A percentile compares a stretch with the other conserved stretches of the same genome.
phyloP scores from a whole-genome alignment of 2,888 invertebrate species.

The Seira sanloemensis region DNA sequence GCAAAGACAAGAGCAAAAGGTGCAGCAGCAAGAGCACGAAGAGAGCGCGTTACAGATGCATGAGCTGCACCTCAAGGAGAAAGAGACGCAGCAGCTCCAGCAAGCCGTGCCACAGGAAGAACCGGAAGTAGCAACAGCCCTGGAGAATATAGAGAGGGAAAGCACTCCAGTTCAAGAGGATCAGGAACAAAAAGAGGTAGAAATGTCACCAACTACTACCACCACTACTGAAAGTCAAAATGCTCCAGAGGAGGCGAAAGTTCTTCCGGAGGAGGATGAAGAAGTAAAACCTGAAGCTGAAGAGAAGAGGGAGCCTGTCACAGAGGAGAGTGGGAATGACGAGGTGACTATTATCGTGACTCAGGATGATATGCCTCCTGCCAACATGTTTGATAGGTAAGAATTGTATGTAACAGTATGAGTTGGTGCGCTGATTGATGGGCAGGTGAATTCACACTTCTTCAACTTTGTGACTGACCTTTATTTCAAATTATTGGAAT shows the following conservation, averaged over 20 bases:
- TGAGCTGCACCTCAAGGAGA: not conserved
- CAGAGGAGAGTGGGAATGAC: conserved; percentile 47
- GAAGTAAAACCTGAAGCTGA: conserved; percentile 19
- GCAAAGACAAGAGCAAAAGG: conserved; percentile 1
- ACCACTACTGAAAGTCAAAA: not conserved
- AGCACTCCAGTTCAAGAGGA: not conserved
- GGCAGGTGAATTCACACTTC: too few species aligned
- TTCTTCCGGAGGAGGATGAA: not conserved
- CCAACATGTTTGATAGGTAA: conserved; percentile 59
- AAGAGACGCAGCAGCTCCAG: not conserved
- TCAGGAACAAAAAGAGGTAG: not conserved
- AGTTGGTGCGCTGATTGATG: too few species aligned
- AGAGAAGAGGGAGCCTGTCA: conserved; percentile 36
- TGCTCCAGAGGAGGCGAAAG: not conserved
- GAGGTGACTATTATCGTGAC: conserved; percentile 52
- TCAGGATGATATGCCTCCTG: conserved; percentile 58
- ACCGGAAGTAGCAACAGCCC: not conserved
- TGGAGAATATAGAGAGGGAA: not conserved
- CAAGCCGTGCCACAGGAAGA: not conserved
- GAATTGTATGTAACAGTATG: too few species aligned
- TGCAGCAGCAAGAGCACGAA: conserved; percentile 17
- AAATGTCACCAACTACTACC: not conserved
- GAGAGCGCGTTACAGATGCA: not conserved
- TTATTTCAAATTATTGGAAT: too few species aligned
- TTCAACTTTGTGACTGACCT: too few species aligned